Base-by-base conservation (phyloP, 1,140 invertebrate species). In the Belonocnema kinseyi region DNA sequence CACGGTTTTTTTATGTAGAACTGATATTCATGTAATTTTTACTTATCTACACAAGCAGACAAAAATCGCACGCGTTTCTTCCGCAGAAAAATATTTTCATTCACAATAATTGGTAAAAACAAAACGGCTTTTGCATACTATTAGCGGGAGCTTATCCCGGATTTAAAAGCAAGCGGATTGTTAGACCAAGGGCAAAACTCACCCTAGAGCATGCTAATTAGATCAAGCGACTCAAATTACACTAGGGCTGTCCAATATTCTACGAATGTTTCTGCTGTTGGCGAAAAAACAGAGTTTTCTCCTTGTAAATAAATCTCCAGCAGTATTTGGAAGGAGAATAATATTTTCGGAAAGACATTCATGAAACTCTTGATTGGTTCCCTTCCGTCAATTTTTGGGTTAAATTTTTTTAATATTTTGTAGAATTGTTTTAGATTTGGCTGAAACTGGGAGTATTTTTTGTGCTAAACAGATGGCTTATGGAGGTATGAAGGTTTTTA, bases 181-280 rank as follows among this genome's bases (percentile, higher is more conserved):
- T 82, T 80, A 78, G 77, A 83, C 81, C 85, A 88, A 85, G 86
- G 85, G 78, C 72, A 82, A 82, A 87, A 85, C 80, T 83, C 83
- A 90, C 89, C 89, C 90, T 85, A 85, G 78, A 86, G 79, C 74
- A 82, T 82, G 74, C 86, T 89, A 91, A 91, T 86, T 84, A 90
- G 84, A 91, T 91, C 84, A 91, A 82, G 86, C 86, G 87, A 82
- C 79, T 90, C 87, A 56, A 81, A 79, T 89, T 76, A 74, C 84
- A 78, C 51, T 83, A 90, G 85, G 88, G 90, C 85, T 89, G 87
- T 87, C 83, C 85, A 90, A 86, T 77, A 83, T 84, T 84, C 76
- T 77, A 76, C 83, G 73, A 79, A 76, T 79, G 70, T 78, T 54
- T 52, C 12, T n/a, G 26, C 70, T 85, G 50, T 54, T 50, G 17